A percentile compares a stretch with the other conserved stretches of the same genome.
These are phyloP conservation scores for Parazoanthus swiftii DNA, from an alignment of 92 coral and sea anemone genomes.

Conservation along the genomic window DNA sequence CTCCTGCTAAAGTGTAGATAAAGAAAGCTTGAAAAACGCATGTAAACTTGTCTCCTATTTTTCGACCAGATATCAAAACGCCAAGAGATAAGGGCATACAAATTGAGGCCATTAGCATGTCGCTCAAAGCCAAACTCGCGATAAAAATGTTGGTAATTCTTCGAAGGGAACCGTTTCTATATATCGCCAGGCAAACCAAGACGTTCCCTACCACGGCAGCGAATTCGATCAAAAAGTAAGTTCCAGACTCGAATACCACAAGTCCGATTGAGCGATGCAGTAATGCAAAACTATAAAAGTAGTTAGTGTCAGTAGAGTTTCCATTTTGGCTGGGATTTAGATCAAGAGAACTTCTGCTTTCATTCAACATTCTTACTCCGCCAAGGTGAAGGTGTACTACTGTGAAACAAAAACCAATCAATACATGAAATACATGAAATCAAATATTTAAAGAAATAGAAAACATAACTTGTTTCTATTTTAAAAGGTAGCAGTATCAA, in stretches of 20 bases:
- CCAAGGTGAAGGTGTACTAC: not conserved
- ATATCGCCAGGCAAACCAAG: slow-evolving; percentile 46
- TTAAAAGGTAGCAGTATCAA: not conserved
- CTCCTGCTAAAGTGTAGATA: slow-evolving; percentile 47
- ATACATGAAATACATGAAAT: not conserved
- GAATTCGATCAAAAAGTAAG: slow-evolving; percentile 20
- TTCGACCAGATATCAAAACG: slow-evolving; percentile 36
- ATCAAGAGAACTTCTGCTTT: not conserved
- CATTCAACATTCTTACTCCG: not conserved
- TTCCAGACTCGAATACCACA: slow-evolving; percentile 32
- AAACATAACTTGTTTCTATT: no score
- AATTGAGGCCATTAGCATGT: slow-evolving; percentile 31
- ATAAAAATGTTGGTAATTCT: slow-evolving; percentile 45
- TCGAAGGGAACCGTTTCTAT: slow-evolving; percentile 39
- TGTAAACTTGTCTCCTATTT: slow-evolving; percentile 14
- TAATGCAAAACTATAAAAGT: not conserved
- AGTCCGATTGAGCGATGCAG: slow-evolving; percentile 1
- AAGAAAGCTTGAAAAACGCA: slow-evolving; percentile 52
- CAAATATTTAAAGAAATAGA: no score
- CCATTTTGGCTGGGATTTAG: not conserved
- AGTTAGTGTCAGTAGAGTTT: not conserved
- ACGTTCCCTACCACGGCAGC: slow-evolving; percentile 40
- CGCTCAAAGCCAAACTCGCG: slow-evolving; percentile 44
- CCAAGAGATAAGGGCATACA: slow-evolving; percentile 52
- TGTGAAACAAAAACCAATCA: not conserved